Evolutionary conservation across 64 coral and sea anemone species (phyloP).

Genomic region (Orbicella faveolata): DNA sequence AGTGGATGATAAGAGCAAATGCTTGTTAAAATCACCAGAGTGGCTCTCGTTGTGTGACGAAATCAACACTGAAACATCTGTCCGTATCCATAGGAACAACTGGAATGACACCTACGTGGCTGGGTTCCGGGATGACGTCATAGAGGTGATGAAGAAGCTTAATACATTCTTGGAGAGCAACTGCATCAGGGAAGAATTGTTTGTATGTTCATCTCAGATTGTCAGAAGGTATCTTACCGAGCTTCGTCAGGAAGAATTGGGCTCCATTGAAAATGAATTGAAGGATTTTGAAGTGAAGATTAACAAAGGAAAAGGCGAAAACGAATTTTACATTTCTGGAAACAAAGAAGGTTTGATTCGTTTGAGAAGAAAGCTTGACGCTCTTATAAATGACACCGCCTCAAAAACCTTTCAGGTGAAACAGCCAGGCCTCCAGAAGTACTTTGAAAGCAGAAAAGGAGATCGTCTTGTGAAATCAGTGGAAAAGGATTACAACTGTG

Average conservation of each 20-base stretch:
- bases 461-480: conserved; percentile 25
- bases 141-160: conserved; percentile 17
- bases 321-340: conserved; percentile 46
- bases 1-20: conserved; percentile 45
- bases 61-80: not conserved
- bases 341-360: conserved; percentile 3
- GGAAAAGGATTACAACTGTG: conserved; percentile 32
- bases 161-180: conserved; percentile 26
- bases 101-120: conserved; percentile 46
- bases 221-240: conserved; percentile 21
- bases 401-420: not conserved
- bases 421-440: conserved; percentile 43
- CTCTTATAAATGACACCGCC: not conserved
- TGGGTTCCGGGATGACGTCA: conserved; percentile 51
- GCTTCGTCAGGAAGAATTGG: conserved; percentile 18
- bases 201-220: not conserved
- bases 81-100: conserved; percentile 13
- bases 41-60: conserved; percentile 44
- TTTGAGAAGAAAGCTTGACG: not conserved
- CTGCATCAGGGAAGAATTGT: conserved; percentile 16
- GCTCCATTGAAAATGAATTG: conserved; percentile 9
- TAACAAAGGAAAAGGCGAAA: not conserved
- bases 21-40: conserved; percentile 24
- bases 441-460: conserved; percentile 16
- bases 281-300: conserved; percentile 27